Percentiles rank a stretch among this genome's conserved stretches.
Evolutionary conservation across 2,113 vertebrate genomes (phyloP).

Genomic region (Chlorodrepanis virens): DNA sequence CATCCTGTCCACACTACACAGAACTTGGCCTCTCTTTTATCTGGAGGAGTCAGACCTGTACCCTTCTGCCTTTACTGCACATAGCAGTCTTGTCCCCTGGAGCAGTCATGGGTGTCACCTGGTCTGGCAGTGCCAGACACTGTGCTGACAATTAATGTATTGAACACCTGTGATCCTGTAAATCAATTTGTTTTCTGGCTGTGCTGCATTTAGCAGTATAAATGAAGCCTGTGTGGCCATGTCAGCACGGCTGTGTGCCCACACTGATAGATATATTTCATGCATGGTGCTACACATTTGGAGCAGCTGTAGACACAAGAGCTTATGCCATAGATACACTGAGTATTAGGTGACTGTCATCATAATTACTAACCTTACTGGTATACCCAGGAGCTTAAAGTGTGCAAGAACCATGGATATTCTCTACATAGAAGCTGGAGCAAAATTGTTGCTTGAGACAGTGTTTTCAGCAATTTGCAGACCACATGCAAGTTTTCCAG

Average conservation of each 20-base stretch:
- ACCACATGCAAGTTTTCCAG: not conserved
- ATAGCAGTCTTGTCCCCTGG: not conserved
- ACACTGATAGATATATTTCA: not conserved
- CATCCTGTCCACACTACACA: not conserved
- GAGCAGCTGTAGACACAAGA: not conserved
- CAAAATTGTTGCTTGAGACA: not conserved
- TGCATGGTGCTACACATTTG: accelerated
- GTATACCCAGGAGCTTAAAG: not conserved
- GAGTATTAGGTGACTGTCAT: not conserved
- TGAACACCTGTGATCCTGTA: not conserved
- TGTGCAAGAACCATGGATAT: not conserved
- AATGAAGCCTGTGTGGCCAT: not conserved
- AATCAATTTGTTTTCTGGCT: slow-evolving; percentile 24
- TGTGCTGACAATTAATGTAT: not conserved
- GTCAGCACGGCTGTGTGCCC: not conserved
- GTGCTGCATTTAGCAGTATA: not conserved
- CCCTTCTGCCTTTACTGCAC: not conserved
- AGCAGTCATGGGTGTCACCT: not conserved
- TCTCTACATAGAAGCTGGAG: not conserved
- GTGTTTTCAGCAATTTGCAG: not conserved
- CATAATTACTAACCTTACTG: not conserved
- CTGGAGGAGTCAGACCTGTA: not conserved
- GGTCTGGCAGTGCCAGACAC: not conserved
- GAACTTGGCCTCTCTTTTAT: not conserved
- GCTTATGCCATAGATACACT: not conserved